phyloP scores from a whole-genome alignment of 2,113 vertebrate genomes.

The Machaerirhynchus nigripectus region DNA sequence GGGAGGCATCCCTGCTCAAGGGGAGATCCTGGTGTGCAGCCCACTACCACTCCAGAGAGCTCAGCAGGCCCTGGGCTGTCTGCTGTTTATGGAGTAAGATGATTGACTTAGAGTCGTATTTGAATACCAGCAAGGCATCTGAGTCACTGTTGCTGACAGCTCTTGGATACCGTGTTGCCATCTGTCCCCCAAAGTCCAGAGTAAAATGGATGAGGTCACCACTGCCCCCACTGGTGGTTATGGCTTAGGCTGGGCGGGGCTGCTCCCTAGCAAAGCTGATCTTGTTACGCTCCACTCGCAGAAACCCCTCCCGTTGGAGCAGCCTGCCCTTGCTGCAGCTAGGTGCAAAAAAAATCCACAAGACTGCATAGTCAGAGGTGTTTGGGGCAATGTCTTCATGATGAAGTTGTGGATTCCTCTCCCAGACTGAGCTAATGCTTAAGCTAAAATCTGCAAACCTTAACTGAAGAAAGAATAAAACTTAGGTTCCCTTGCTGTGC shows the following conservation, averaged over 20 bases:
- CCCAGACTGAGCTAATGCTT: accelerated
- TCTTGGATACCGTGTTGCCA: neutral
- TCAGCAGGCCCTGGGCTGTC: neutral
- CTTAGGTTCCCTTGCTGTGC: neutral
- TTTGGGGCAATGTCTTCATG: neutral
- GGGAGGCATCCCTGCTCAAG: neutral
- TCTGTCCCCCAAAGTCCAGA: neutral
- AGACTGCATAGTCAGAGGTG: neutral
- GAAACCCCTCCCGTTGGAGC: neutral
- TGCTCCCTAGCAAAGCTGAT: neutral
- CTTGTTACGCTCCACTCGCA: neutral
- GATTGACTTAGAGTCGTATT: neutral
- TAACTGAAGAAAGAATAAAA: neutral
- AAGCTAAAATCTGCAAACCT: neutral
- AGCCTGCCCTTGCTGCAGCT: neutral
- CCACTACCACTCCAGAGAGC: neutral
- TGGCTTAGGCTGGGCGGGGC: neutral
- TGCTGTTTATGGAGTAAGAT: neutral
- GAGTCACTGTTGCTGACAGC: neutral
- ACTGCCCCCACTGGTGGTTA: accelerated
- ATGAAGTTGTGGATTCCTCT: accelerated
- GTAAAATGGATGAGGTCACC: neutral
- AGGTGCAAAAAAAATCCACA: neutral
- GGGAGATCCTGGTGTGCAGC: neutral
- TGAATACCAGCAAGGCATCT: neutral